Conservation (phyloP, 2,797 vertebrate genomes). For the Melanotaenia trifasciata region DNA sequence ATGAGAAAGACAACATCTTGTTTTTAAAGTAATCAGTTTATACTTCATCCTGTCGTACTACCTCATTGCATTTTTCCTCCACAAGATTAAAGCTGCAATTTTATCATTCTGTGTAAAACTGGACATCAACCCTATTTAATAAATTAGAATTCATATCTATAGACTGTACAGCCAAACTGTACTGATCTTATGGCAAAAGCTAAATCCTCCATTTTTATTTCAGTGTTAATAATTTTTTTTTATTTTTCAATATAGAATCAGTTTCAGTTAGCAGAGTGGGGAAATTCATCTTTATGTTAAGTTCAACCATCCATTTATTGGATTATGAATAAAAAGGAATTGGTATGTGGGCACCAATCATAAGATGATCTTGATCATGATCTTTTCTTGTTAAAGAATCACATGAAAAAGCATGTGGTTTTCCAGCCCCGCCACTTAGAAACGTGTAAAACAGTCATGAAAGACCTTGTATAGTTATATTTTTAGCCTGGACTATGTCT, state of each 20-base stretch:
- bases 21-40: conserved; percentile 8
- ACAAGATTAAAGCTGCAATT: not conserved
- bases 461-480: too few relatives aligned
- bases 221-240: too few relatives aligned
- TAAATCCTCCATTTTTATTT: too few relatives aligned
- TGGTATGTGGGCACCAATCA: too few relatives aligned
- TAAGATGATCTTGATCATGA: not conserved
- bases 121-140: not conserved
- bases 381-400: not conserved
- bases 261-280: not conserved
- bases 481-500: too few relatives aligned
- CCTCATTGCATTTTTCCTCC: not conserved
- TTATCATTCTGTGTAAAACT: not conserved
- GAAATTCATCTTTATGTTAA: not conserved
- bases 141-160: not conserved
- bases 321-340: too few relatives aligned
- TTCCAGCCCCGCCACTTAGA: not conserved
- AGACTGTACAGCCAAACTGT: not conserved
- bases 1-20: conserved; percentile 6
- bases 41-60: not conserved
- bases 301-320: not conserved
- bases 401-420: not conserved
- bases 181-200: too few relatives aligned
- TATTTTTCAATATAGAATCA: too few relatives aligned
- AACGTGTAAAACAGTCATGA: not conserved